These are phyloP conservation scores for Dysmachus trigonus DNA, from an alignment of 2,888 invertebrate genomes.

Conservation along the genomic window DNA sequence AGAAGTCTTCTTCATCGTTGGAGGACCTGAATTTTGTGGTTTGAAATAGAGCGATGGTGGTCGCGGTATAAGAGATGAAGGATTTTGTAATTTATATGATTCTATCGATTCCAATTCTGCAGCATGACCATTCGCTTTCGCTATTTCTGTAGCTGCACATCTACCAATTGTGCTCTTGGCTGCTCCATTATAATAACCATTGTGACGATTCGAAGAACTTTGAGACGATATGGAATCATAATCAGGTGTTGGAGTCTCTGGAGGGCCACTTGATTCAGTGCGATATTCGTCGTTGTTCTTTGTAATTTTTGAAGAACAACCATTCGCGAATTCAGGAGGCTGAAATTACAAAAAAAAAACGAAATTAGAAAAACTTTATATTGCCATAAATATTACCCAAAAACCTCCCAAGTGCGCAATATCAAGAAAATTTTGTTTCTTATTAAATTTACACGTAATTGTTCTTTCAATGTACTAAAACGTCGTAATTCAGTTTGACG, in stretches of 20 bases:
- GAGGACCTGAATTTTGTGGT: slow-evolving; percentile 67
- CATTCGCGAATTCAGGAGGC: slow-evolving; percentile 62
- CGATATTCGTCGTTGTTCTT: slow-evolving; percentile 33
- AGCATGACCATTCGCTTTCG: slow-evolving; percentile 65
- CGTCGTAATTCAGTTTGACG: not conserved
- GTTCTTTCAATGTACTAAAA: not conserved
- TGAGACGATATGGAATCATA: slow-evolving; percentile 64
- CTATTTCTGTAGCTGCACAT: slow-evolving; percentile 51
- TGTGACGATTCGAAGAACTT: slow-evolving; percentile 49
- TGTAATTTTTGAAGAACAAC: slow-evolving; percentile 47
- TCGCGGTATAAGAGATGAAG: slow-evolving; percentile 69
- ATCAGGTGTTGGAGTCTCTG: slow-evolving; percentile 68
- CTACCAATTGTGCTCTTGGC: slow-evolving; percentile 49
- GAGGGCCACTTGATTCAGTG: slow-evolving; percentile 50
- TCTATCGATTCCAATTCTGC: slow-evolving; percentile 81
- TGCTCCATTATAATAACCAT: slow-evolving; percentile 45
- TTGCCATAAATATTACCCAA: not conserved
- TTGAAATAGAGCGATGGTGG: slow-evolving; percentile 77
- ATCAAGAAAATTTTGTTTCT: not conserved
- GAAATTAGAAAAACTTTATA: slow-evolving; percentile 3
- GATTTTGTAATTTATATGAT: slow-evolving; percentile 76
- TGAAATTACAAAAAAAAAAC: slow-evolving; percentile 50
- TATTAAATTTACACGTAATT: not conserved
- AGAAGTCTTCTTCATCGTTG: slow-evolving; percentile 68
- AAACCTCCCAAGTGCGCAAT: not conserved